Base-by-base conservation (phyloP, 2,797 vertebrate genomes). In the Phyllotis vaccarum region DNA sequence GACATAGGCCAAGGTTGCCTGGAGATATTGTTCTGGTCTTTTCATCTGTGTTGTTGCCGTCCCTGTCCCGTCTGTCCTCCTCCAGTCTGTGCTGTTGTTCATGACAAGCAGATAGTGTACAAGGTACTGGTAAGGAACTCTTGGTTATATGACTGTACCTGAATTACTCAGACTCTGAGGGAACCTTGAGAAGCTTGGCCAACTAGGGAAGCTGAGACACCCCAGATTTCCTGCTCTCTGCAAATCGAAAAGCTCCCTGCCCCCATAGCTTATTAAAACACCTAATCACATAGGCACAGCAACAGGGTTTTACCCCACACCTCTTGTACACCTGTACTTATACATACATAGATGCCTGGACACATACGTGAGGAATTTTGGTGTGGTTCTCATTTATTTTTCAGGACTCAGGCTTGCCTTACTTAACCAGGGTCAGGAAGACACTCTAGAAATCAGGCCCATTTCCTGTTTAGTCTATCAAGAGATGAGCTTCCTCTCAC, bases 401-500 rank as follows among this genome's bases (percentile, higher is more conserved):
- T 43, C 3, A 40, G 34, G n/a, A 62, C 10, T 2, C 5, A 40
- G n/a, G 31, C 31, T 43, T 12, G 12, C 81, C n/a, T 66, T 17
- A 1, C 34, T 21, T 37, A 22, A 37, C 21, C 7, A n/a, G 46
- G 29, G 46, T n/a, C 62, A 80, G n/a, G 72, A 80, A 99, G 99
- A 82, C 98, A 99, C 96, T 64, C 19, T n/a, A 72, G 12, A 99
- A 97, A 98, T 99, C 31, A 6, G 58, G 52, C 24, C 24, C 27
- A n/a, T 62, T 29, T 60, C 31, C 5, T 31, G 22, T 37, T 66
- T 93, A 99, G 99, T 0, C 99, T 99, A 96, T 99, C 62, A 10
- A 3, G 75, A 52, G 62, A 3, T 1, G 0, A 13, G 34, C 0
- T 2, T 37, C 11, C 22, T 29, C 9, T 27, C 1, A 4, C 21